Conservation (phyloP, 2,888 invertebrate genomes). For the Lasioglossum oenotherae region DNA sequence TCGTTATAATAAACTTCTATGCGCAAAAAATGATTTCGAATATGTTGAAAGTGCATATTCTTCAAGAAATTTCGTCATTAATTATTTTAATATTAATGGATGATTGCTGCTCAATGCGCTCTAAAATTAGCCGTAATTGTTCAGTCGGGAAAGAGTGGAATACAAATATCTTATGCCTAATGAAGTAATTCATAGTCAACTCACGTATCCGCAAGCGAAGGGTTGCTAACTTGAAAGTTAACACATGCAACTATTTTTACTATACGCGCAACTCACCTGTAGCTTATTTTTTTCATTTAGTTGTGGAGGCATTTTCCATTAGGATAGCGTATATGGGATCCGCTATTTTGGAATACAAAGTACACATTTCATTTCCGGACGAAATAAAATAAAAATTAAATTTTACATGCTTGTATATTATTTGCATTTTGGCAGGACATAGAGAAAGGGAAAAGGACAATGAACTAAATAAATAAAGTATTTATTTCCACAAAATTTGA, state of each 20-base stretch:
- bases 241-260: slow-evolving; percentile 41
- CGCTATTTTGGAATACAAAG: slow-evolving; percentile 43
- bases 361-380: slow-evolving; percentile 28
- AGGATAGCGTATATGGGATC: slow-evolving; percentile 10
- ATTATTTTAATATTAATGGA: slow-evolving; percentile 41
- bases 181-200: slow-evolving; percentile 56
- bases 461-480: slow-evolving; percentile 48
- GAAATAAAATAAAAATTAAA: slow-evolving; percentile 18
- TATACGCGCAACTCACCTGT: slow-evolving; percentile 27
- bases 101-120: slow-evolving; percentile 49
- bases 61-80: neutral
- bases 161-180: slow-evolving; percentile 59
- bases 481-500: slow-evolving; percentile 52
- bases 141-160: slow-evolving; percentile 53
- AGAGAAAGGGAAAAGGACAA: neutral
- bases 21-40: neutral
- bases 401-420: neutral
- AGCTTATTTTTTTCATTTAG: slow-evolving; percentile 40
- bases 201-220: slow-evolving; percentile 59
- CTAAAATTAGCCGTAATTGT: slow-evolving; percentile 67
- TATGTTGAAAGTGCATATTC: neutral
- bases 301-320: slow-evolving; percentile 36
- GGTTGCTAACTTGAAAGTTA: slow-evolving; percentile 61
- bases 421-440: neutral
- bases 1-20: neutral